Base-by-base conservation (phyloP, 2,888 invertebrate genomes). In the Sceliomorpha sp. region DNA sequence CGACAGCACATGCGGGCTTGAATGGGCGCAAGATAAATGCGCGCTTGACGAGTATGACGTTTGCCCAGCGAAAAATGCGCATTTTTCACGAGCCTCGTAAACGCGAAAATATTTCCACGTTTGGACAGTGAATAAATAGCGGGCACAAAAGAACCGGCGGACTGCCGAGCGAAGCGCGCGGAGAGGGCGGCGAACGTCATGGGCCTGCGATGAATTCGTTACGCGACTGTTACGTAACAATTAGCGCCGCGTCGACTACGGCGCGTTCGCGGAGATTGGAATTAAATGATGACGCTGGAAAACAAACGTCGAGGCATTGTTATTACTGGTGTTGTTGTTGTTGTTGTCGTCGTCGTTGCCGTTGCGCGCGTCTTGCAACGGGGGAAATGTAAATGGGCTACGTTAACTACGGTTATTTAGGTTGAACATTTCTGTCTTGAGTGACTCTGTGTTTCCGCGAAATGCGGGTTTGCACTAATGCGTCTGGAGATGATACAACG, bases 101-200 rank as follows among this genome's bases (percentile, higher is more conserved):
- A 29, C 37, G 31, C 15, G 32, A 26, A 50, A 51, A 51, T 39
- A 51, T 42, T 40, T 53, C 9, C 36, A 13, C 39, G 39, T 39
- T 39, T 10, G 51, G n/a, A 17, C 36, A 24, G 34, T 48, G 29
- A 51, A 40, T 27, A 53, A 53, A 39, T 39, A 39, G 12, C 37
- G 9, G 17, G 6, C 8, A 29, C 36, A 24, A 12, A 13, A 17
- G 26, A 12, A 20, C 14, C 12, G 12, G n/a, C 9, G 29, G 44
- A 12, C 9, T 14, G 10, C 32, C 4, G n/a, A n/a, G n/a, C n/a
- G n/a, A n/a, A n/a, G n/a, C n/a, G n/a, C n/a, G n/a, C n/a, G 32
- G 10, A 32, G 32, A 8, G 24, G 20, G 17, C 20, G 2, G 26
- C 20, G 26, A 40, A 20, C 20, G 27, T 27, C 14, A 27, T 29